Percentiles rank a stretch among this genome's conserved stretches.
phyloP scores from a whole-genome alignment of 1,140 invertebrate genomes.

The Amphibalanus amphitrite region DNA sequence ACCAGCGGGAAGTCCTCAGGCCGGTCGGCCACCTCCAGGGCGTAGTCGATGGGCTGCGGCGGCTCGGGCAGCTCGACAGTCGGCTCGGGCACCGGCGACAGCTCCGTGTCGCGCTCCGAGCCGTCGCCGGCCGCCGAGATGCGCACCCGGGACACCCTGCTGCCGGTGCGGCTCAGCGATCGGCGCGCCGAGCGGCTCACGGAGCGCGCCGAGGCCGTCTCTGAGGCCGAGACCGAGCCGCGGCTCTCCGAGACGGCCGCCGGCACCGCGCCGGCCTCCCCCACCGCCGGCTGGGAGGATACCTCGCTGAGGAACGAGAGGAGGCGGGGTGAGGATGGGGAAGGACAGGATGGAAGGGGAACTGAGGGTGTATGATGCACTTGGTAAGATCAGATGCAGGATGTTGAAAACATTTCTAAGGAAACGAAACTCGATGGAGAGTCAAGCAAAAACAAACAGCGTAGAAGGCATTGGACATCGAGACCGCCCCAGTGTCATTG shows the following conservation, averaged over 20 bases:
- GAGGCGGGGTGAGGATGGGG: not conserved
- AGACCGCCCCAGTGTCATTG: too few relatives aligned
- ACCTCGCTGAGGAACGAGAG: not conserved
- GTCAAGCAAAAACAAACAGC: too few relatives aligned
- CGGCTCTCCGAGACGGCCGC: not conserved
- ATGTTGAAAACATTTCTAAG: too few relatives aligned
- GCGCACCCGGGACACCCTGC: not conserved
- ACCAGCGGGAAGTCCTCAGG: not conserved
- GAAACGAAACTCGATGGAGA: too few relatives aligned
- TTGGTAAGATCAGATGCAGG: too few relatives aligned
- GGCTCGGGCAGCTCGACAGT: not conserved
- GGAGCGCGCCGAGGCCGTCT: not conserved
- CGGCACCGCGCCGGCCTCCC: too few relatives aligned
- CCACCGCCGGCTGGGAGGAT: not conserved
- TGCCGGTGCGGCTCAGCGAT: too few relatives aligned
- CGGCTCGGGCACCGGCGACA: not conserved
- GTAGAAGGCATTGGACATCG: too few relatives aligned
- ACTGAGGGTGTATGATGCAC: too few relatives aligned
- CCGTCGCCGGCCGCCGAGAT: not conserved
- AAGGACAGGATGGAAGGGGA: not conserved
- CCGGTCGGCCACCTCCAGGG: not conserved
- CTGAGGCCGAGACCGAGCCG: not conserved
- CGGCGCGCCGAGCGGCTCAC: not conserved
- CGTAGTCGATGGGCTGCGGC: not conserved
- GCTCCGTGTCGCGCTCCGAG: not conserved